phyloP scores from a whole-genome alignment of 2,797 vertebrate species.

The Melanotaenia nigrans region DNA sequence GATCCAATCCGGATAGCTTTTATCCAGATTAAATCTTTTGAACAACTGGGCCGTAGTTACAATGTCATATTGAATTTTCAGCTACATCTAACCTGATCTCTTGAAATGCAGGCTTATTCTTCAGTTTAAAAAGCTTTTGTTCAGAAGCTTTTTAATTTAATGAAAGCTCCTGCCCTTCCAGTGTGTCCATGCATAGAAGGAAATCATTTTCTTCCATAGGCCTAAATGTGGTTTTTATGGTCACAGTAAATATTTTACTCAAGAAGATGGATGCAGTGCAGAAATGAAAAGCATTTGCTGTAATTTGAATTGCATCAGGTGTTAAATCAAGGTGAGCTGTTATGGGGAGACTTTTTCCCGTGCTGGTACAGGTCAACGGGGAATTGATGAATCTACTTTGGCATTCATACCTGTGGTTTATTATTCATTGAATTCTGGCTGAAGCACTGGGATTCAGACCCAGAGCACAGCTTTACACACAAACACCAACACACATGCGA shows the following conservation, averaged over 20 bases:
- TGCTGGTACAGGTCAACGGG: constrained; percentile 47
- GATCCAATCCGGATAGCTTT: too few relatives aligned
- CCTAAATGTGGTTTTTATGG: constrained; percentile 51
- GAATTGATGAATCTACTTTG: constrained; percentile 62
- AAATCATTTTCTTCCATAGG: constrained; percentile 7
- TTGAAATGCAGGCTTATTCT: not conserved
- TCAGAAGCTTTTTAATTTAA: not conserved
- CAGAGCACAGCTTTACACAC: constrained; percentile 3
- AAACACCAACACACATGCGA: not conserved
- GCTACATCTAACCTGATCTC: not conserved
- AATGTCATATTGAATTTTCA: not conserved
- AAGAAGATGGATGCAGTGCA: constrained; percentile 26
- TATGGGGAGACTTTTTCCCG: constrained; percentile 25
- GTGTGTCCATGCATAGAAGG: constrained; percentile 9
- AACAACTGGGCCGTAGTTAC: too few relatives aligned
- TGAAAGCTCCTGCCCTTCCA: not conserved
- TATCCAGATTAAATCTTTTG: too few relatives aligned
- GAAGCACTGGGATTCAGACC: constrained; percentile 35
- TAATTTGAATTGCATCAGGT: constrained; percentile 36
- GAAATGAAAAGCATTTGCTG: constrained; percentile 42
- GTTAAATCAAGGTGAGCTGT: constrained; percentile 40
- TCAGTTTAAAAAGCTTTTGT: not conserved
- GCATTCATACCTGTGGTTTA: constrained; percentile 56
- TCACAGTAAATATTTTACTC: constrained; percentile 50
- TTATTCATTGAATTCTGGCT: constrained; percentile 63